phyloP scores from a whole-genome alignment of 1,140 invertebrate genomes.

The Dolichoris vasculosae region DNA sequence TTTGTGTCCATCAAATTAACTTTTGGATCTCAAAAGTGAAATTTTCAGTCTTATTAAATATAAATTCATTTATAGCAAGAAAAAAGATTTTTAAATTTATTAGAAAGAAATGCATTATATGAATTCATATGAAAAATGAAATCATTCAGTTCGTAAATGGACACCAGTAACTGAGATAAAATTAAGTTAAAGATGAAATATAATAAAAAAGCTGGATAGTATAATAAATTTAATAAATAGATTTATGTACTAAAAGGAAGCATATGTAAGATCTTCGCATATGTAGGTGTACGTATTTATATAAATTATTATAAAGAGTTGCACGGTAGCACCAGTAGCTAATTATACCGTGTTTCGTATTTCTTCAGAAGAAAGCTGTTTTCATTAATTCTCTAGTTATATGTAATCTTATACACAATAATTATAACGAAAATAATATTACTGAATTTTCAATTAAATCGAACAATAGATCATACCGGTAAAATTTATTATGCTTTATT shows the following conservation, averaged over 20 bases:
- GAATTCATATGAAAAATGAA: background rate
- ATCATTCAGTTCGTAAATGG: background rate
- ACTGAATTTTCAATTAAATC: too few species aligned
- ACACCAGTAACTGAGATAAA: background rate
- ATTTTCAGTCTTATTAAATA: background rate
- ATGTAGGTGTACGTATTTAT: background rate
- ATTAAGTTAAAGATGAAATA: background rate
- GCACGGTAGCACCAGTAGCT: background rate
- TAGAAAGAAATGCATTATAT: background rate
- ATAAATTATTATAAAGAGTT: slow-evolving; percentile 10
- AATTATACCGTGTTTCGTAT: background rate
- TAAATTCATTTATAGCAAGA: background rate
- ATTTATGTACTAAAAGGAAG: slow-evolving; percentile 3
- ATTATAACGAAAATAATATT: too few species aligned
- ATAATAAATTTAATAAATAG: background rate
- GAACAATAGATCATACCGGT: too few species aligned
- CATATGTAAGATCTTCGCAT: background rate
- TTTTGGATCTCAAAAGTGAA: background rate
- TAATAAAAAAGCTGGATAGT: background rate
- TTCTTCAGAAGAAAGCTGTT: slow-evolving; percentile 4
- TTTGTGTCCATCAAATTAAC: background rate
- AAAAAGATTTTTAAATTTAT: slow-evolving; percentile 3
- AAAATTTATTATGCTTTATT: too few species aligned
- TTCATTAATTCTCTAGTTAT: background rate
- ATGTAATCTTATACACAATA: too few species aligned